Evolutionary conservation across 2,888 invertebrate genomes (phyloP), one percentile per base, ranked within the genome.

Genomic region (Noctua janthina): DNA sequence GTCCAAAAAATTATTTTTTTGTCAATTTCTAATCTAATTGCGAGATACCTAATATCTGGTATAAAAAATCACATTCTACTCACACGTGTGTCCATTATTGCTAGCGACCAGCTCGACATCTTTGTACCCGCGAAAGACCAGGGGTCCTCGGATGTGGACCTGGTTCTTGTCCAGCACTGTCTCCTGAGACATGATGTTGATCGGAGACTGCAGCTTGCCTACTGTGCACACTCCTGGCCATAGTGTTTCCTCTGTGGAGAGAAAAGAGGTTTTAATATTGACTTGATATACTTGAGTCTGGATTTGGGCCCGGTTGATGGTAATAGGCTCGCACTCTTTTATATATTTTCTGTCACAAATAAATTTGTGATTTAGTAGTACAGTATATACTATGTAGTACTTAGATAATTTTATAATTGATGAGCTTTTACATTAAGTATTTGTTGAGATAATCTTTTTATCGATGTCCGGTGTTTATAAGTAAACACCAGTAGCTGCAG

Each of bases 191-290:
- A 97, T 95, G 74, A 99, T 97, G 94, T 98, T 97, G 88, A 99
- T 98, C 0, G 99, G 99, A 0, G 98, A 98, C 93, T 99, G 99
- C 64, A 95, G 94, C 62, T 92, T 92, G 1, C 98, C 98, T 0
- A 90, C 93, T 43, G 93, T 94, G 90, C 98, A 98, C n/a, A 97
- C 91, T 20, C 97, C 98, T 8, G 97, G 97, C 98, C 98, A 98
- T 76, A 96, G 90, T 11, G 92, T 95, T 84, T 96, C 93, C 66
- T 93, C 96, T 94, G 80, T 23, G 8, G 20, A 23, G 43, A 23
- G n/a, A 72, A 29, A 59, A 43, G 6, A n/a, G 11, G 23, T 11
- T 10, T 72, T 15, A 68, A 10, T 39, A 54, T 29, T 11, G 56
- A 13, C n/a, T 23, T 56, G 23, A 23, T 10, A 23, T 56, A 23